Evolutionary conservation across 2,888 invertebrate genomes (phyloP), one percentile per base, ranked within the genome.

Genomic region (Pharmacophagus antenor): DNA sequence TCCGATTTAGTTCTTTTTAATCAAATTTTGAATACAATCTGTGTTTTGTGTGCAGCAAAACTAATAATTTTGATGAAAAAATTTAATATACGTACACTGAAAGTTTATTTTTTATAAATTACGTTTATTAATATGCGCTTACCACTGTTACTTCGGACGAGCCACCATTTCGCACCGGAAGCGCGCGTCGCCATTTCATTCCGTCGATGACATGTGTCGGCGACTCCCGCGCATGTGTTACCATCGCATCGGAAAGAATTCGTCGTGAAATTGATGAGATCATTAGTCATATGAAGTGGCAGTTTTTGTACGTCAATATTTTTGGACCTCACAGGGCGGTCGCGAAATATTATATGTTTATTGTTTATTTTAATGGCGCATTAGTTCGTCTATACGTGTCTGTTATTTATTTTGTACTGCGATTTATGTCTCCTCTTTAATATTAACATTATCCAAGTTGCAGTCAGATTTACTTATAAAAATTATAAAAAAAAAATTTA

Each of bases 261-360:
- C 71, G 79, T 73, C 75, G 74, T 74, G 79, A 79, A 79, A 81
- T 80, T 84, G 86, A 86, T 84, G 88, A 83, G 84, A 81, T 84
- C 87, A 87, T 89, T 84, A 87, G 79, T 84, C 82, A 82, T 80
- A 72, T 80, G 78, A 74, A 80, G 77, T 75, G 76, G 68, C 63
- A 63, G 58, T 67, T 70, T 78, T 74, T 71, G 65, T 44, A 62
- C 57, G 52, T 65, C 56, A 61, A 56, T 42, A 56, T 57, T 70
- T 70, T 70, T 52, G 72, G 88, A 88, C 88, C 88, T 70, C 88
- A 88, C 88, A 81, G 48, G 56, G 61, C 27, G 61, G 20, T 18
- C 21, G 56, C 27, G 7, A 52, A 48, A 20, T 56, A 23, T 41
- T 17, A 44, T 53, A n/a, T 37, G 37, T 15, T n/a, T 8, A 15